Evolutionary conservation across 1,140 invertebrate genomes (phyloP), one percentile per base, ranked within the genome.

Genomic region (Trichonephila clavata): DNA sequence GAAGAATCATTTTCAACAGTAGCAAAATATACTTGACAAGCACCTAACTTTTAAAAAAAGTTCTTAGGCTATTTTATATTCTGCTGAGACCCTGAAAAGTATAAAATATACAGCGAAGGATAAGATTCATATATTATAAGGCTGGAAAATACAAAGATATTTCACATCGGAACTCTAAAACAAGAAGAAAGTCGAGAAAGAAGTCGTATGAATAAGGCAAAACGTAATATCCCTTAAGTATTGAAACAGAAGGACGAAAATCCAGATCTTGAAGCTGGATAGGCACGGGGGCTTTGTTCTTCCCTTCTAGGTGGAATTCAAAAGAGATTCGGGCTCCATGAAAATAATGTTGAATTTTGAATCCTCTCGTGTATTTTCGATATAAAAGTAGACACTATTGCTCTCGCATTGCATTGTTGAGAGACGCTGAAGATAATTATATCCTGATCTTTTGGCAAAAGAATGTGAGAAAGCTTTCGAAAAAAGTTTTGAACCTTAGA

Each of bases 101-200:
- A 32, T 32, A 39, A 77, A 77, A 77, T 77, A 77, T 39, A 32
- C 71, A 32, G 71, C 71, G 20, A 27, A 77, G 71, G 32, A 77
- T 77, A 77, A 32, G 71, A 77, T 77, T 77, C 71, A 77, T 77
- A 77, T 77, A 77, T 77, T 77, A 77, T 77, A 39, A 77, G 27
- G 16, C 71, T 39, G 71, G 27, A 32, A 77, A 77, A 77, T 77
- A 32, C 71, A 77, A 77, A 77, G 71, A 77, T 32, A 77, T 77
- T 77, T 77, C 27, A 32, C 71, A 32, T 27, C 27, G 71, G 27
- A 39, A 27, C 6, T 27, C 61, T 21, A 63, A 24, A 77, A 77
- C 71, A 77, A 39, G 71, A 77, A 77, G 71, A 77, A 20, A 77
- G 32, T 77, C 24, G 71, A 77, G 27, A 77, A 39, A 77, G 27